Conservation (phyloP, 2,113 vertebrate species). For the Chaetodon trifascialis region DNA sequence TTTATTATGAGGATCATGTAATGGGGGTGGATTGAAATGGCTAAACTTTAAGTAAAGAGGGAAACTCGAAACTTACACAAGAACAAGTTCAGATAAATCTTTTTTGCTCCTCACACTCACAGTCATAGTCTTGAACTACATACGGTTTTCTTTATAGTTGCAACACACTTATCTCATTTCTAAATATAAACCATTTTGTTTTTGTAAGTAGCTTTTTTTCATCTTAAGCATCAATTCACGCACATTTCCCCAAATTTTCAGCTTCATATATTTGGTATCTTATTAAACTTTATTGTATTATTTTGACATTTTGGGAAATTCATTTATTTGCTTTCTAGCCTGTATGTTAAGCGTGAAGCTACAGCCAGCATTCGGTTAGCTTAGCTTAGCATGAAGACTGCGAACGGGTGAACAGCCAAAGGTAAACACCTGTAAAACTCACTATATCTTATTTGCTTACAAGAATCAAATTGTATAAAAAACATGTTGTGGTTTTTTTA, state of each 20-base stretch:
- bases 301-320: background rate
- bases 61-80: slow-evolving; percentile 44
- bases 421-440: too few species aligned
- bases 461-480: background rate
- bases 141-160: background rate
- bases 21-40: slow-evolving; percentile 46
- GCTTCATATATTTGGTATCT: background rate
- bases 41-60: slow-evolving; percentile 54
- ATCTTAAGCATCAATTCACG: background rate
- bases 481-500: background rate
- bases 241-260: background rate
- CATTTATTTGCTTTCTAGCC: too few species aligned
- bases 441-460: background rate
- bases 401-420: too few species aligned
- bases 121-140: background rate
- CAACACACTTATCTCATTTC: background rate
- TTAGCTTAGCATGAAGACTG: background rate
- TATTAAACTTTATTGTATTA: background rate
- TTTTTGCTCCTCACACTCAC: background rate
- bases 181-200: background rate
- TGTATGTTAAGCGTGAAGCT: background rate
- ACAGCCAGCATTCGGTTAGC: too few species aligned
- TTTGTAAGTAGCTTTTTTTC: background rate
- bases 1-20: slow-evolving; percentile 65
- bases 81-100: slow-evolving; percentile 1